Evolutionary conservation across 2,797 vertebrate species (phyloP), one percentile per base, ranked within the genome.

Genomic region (Acanthornis magna): DNA sequence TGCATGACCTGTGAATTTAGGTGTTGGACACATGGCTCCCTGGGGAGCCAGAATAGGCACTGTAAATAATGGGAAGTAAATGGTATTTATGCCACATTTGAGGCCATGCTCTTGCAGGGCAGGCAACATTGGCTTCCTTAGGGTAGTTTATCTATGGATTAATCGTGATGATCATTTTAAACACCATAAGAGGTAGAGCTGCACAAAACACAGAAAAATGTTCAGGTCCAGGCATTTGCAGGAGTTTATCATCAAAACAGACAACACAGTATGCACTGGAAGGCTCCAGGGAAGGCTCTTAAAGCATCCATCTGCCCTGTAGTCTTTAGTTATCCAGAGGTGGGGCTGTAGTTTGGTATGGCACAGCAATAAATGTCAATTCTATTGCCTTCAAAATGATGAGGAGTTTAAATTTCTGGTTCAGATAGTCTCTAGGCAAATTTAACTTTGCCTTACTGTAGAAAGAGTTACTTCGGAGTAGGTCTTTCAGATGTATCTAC

Each of bases 201-300:
- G 80, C 51, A 54, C 82, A 80, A 91, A 95, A 81, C 62, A 88
- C 43, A 90, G 67, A 84, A 90, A 95, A 94, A 93, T 72, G 43
- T 75, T 72, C 40, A 19, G 23, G 34, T 70, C 51, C 58, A 76
- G 63, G 62, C 58, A 66, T 94, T 95, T 88, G 26, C 36, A 95
- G 73, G 79, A 81, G 66, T 96, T 95, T 86, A 60, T 94, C 66
- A 84, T 93, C 88, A 62, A 81, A 90, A 88, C 17, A 84, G 85
- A 84, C 48, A 81, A 66, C 29, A 51, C 1, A 5, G 48, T 76
- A 53, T 26, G 3, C 57, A 67, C 45, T 87, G 63, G 34, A 91
- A 81, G 55, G 60, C 93, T 91, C 85, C 7, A 11, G 70, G 80
- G 93, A 94, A 78, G 58, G 45, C 81, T 93, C 90, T 92, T 81